These are phyloP conservation scores for Liopterus haemorrhoidalis DNA, from an alignment of 2,888 invertebrate species.

Conservation along the genomic window DNA sequence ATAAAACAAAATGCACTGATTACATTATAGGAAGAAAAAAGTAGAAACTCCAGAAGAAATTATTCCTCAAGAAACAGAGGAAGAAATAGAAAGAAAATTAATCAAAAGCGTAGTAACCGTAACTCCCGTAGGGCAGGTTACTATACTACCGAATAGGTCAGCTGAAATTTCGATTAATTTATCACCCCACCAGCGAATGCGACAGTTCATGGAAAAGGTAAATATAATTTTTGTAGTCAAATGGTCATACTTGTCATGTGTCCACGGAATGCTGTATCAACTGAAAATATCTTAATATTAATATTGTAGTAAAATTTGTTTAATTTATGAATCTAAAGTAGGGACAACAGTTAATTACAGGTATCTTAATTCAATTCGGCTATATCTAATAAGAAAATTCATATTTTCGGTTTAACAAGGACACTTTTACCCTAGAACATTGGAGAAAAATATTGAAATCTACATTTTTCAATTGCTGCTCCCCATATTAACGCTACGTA, in stretches of 20 bases:
- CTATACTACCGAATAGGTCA: slow-evolving; percentile 40
- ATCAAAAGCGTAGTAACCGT: slow-evolving; percentile 35
- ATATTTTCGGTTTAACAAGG: too few species aligned
- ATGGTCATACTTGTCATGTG: not conserved
- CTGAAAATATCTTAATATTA: too few species aligned
- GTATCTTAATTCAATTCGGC: too few species aligned
- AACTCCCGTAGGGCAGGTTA: slow-evolving; percentile 36
- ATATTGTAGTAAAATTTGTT: too few species aligned
- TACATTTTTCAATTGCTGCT: too few species aligned
- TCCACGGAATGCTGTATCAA: not conserved
- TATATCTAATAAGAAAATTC: too few species aligned
- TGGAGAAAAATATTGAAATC: too few species aligned
- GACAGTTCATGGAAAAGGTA: slow-evolving; percentile 40
- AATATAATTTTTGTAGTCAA: not conserved
- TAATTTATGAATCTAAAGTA: too few species aligned
- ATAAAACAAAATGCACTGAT: not conserved
- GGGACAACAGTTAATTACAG: too few species aligned
- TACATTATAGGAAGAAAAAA: slow-evolving; percentile 9
- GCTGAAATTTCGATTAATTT: slow-evolving; percentile 41
- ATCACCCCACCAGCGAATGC: slow-evolving; percentile 39
- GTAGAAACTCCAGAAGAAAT: slow-evolving; percentile 16
- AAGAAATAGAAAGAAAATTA: slow-evolving; percentile 27
- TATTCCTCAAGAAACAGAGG: slow-evolving; percentile 25
- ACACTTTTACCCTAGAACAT: too few species aligned
- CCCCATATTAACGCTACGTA: too few species aligned